phyloP scores from a whole-genome alignment of 1,140 invertebrate species.

The Phthorimaea operculella region DNA sequence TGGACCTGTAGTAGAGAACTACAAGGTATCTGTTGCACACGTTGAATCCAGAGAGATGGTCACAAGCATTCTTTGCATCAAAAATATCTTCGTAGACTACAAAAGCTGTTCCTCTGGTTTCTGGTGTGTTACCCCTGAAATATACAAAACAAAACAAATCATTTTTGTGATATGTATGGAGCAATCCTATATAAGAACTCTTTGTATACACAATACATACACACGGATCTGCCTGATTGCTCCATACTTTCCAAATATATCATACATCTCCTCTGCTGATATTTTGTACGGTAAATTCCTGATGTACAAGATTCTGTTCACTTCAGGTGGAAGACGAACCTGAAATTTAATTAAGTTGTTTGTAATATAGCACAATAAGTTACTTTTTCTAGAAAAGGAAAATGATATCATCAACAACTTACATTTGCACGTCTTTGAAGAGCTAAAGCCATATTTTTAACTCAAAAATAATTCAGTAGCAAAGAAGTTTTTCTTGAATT shows the following conservation, averaged over 20 bases:
- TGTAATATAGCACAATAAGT: neutral
- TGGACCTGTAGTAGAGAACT: slow-evolving; percentile 96
- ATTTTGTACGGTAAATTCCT: slow-evolving; percentile 99
- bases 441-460: slow-evolving; percentile 43
- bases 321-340: slow-evolving; percentile 98
- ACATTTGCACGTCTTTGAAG: slow-evolving; percentile 55
- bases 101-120: slow-evolving; percentile 98
- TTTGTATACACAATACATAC: slow-evolving; percentile 81
- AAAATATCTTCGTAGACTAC: slow-evolving; percentile 99
- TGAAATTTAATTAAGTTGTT: slow-evolving; percentile 55
- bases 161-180: too few relatives aligned
- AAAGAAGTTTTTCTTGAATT: too few relatives aligned
- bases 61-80: slow-evolving; percentile 99
- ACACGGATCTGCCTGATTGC: slow-evolving; percentile 98
- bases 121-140: slow-evolving; percentile 94
- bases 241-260: slow-evolving; percentile 99
- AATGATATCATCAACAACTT: slow-evolving; percentile 16
- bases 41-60: slow-evolving; percentile 98
- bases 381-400: neutral
- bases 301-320: slow-evolving; percentile 97
- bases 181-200: too few relatives aligned
- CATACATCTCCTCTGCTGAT: slow-evolving; percentile 99
- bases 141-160: slow-evolving; percentile 19
- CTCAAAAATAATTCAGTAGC: too few relatives aligned
- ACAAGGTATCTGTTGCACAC: slow-evolving; percentile 99